Evolutionary conservation across 1,140 invertebrate species (phyloP).

Genomic region (Lordiphosa stackelbergi): DNA sequence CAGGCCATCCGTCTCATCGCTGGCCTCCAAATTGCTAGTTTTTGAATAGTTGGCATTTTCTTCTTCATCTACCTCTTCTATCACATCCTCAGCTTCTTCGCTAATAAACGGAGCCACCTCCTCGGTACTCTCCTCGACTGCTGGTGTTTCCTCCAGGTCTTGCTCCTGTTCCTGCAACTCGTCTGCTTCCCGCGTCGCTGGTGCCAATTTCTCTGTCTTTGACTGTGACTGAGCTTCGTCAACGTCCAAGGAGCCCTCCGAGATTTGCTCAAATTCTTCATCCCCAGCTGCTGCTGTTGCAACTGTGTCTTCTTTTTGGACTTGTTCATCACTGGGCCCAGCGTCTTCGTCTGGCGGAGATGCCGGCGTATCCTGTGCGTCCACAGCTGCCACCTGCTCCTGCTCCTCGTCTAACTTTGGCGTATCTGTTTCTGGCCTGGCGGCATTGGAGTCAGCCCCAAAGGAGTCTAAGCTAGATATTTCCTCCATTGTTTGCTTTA

Average conservation of each 20-base stretch:
- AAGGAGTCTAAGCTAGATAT: conserved; percentile 74
- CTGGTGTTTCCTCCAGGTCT: conserved; percentile 21
- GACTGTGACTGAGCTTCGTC: conserved; percentile 60
- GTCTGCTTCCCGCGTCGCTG: conserved; percentile 11
- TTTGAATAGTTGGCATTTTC: conserved; percentile 38
- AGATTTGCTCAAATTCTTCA: conserved; percentile 72
- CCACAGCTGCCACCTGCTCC: conserved; percentile 19
- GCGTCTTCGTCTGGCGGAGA: conserved; percentile 52
- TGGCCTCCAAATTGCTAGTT: conserved; percentile 18
- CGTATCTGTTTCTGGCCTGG: conserved; percentile 50
- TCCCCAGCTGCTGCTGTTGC: conserved; percentile 18
- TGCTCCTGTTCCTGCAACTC: conserved; percentile 21
- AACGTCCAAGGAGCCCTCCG: conserved; percentile 63
- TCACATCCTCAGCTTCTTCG: conserved; percentile 3
- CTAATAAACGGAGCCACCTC: conserved; percentile 20
- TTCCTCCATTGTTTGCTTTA: conserved; percentile 56
- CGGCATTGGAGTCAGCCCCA: conserved; percentile 56
- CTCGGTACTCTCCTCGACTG: conserved; percentile 12
- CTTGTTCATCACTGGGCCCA: conserved; percentile 4
- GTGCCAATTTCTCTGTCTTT: conserved; percentile 22
- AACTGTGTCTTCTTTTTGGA: conserved; percentile 7
- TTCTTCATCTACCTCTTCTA: conserved; percentile 40
- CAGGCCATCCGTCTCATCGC: conserved; percentile 45
- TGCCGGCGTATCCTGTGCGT: conserved; percentile 41
- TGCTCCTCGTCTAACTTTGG: conserved; percentile 54